Base-by-base conservation (phyloP, 2,888 invertebrate species). In the Trisateles emortualis region DNA sequence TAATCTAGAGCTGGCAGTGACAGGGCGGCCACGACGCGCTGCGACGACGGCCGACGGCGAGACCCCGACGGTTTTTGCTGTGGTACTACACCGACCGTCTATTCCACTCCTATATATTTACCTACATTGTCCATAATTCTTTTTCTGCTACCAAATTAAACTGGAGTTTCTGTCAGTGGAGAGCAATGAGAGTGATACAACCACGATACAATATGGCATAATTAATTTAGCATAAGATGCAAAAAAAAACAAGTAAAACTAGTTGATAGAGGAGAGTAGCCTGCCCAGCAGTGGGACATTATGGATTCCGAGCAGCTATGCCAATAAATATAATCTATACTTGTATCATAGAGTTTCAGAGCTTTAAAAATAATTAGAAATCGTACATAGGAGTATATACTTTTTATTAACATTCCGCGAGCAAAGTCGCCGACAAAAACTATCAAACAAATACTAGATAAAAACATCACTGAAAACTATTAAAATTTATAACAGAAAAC, bases 1-100 rank as follows among this genome's bases (percentile, higher is more conserved):
- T 86, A 88, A 92, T 92, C 92, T 88, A 73, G 75, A 78, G 77
- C 82, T 87, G 87, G 77, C 77, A 76, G 83, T 87, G 88, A 88
- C 87, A 86, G 80, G 80, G 78, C 72, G 64, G 66, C 77, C 76
- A 76, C 79, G 78, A 78, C 80, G 80, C 60, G 62, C 63, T 51
- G 59, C 59, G 57, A 53, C 58, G 43, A 56, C 66, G 58, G 56
- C 57, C 29, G 30, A 30, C 30, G 63, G 64, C 65, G 59, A 67
- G 59, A 65, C 65, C 69, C 71, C 59, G 22, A 26, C 36, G 64
- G 57, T 73, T 78, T 76, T 81, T 80, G 60, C 62, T 50, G 41
- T 45, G 41, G 36, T 58, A 53, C 46, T 53, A 39, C 48, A 16
- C 1, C 8, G 35, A 26, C 41, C 60, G 52, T 56, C 62, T 56